phyloP scores from a whole-genome alignment of 2,797 vertebrate genomes.

The Podargus strigoides region DNA sequence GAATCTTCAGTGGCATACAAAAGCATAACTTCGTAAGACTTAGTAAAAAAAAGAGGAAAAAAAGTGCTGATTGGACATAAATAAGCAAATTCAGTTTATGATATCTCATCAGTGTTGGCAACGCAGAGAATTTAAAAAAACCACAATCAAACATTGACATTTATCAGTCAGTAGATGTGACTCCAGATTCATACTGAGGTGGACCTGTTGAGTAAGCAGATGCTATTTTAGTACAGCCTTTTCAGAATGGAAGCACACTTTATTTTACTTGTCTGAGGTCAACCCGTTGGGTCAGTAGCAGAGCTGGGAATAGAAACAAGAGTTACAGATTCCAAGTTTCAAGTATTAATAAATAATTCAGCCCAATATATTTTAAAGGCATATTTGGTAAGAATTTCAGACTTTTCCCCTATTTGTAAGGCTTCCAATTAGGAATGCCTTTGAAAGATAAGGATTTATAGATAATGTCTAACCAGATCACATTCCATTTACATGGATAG shows the following conservation, averaged over 20 bases:
- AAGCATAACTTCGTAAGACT: not conserved
- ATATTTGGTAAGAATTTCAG: constrained; percentile 6
- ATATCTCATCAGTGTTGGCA: not conserved
- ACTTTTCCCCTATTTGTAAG: not conserved
- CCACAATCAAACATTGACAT: not conserved
- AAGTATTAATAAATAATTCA: constrained; percentile 49
- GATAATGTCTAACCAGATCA: not conserved
- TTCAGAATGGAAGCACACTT: constrained; percentile 32
- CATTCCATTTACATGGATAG: not conserved
- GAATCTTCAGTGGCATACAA: not conserved
- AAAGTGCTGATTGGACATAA: not conserved
- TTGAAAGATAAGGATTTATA: not conserved
- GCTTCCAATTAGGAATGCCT: not conserved
- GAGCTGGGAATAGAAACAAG: constrained; percentile 53
- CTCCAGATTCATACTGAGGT: not conserved
- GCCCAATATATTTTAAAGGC: constrained; percentile 38
- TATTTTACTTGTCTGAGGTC: constrained; percentile 57
- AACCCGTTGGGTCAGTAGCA: constrained; percentile 37
- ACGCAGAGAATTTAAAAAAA: not conserved
- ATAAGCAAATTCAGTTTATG: not conserved
- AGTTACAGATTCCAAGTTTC: constrained; percentile 44
- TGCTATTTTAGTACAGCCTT: constrained; percentile 13
- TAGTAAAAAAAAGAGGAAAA: not conserved
- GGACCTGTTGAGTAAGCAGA: constrained; percentile 24
- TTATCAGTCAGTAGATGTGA: not conserved